These are phyloP conservation scores for Hylia prasina DNA, from an alignment of 2,113 vertebrate genomes.

Conservation along the genomic window DNA sequence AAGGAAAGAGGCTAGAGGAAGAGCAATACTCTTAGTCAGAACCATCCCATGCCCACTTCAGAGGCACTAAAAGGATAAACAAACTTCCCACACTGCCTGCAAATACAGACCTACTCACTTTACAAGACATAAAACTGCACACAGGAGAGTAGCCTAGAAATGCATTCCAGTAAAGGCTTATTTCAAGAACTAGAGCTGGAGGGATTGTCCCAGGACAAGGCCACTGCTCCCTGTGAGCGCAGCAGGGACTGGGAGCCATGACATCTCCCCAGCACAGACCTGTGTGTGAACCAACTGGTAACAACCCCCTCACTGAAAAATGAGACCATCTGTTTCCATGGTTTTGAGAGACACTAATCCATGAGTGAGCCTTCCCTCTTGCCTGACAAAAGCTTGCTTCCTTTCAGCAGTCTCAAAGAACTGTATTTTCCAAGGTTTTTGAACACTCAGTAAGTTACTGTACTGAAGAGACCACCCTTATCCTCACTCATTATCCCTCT, in stretches of 20 bases:
- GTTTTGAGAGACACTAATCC: not conserved
- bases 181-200: not conserved
- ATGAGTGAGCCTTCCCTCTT: not conserved
- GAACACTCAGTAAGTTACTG: not conserved
- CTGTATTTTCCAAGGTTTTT: not conserved
- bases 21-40: not conserved
- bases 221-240: not conserved
- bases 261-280: not conserved
- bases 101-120: not conserved
- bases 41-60: not conserved
- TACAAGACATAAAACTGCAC: not conserved
- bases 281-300: fast-evolving
- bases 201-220: not conserved
- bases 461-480: not conserved
- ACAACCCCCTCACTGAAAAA: not conserved
- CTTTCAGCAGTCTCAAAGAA: not conserved
- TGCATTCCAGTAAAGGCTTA: not conserved
- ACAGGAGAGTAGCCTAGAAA: not conserved
- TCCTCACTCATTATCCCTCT: not conserved
- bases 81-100: not conserved
- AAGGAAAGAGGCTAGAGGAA: not conserved
- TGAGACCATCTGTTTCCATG: not conserved
- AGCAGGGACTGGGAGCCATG: not conserved
- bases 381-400: not conserved
- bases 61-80: not conserved